Percentiles rank a stretch among this genome's conserved stretches.
Evolutionary conservation across 1,140 invertebrate genomes (phyloP).

Genomic region (Rhopalosiphum maidis): DNA sequence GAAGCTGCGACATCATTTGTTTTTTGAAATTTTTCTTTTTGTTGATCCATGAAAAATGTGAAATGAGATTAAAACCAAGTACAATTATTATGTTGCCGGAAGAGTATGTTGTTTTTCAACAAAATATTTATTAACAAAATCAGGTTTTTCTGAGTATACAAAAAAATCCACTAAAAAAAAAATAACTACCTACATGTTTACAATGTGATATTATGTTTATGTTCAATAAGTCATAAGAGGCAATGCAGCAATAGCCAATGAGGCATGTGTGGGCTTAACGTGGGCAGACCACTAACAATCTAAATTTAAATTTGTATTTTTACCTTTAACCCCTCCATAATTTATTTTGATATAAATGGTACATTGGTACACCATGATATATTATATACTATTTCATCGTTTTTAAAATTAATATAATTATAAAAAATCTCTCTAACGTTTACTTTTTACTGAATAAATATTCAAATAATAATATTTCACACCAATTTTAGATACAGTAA

Average conservation of each 20-base stretch:
- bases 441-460: too few relatives aligned
- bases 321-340: background rate
- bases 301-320: background rate
- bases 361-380: too few relatives aligned
- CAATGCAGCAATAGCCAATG: background rate
- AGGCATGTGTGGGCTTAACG: slow-evolving; percentile 28
- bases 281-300: slow-evolving; percentile 31
- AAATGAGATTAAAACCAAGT: background rate
- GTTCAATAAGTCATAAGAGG: background rate
- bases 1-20: background rate
- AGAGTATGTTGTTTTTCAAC: background rate
- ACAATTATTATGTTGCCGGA: background rate
- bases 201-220: background rate
- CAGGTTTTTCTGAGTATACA: background rate
- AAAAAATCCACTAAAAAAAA: background rate
- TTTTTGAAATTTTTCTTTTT: background rate
- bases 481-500: too few relatives aligned
- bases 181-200: background rate
- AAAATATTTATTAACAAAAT: background rate
- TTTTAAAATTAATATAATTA: too few relatives aligned
- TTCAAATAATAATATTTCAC: too few relatives aligned
- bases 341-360: background rate
- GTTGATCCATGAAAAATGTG: slow-evolving; percentile 27
- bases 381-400: too few relatives aligned
- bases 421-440: too few relatives aligned